Evolutionary conservation across 2,888 invertebrate genomes (phyloP), one percentile per base, ranked within the genome.

Genomic region (Agrilus biguttatus): DNA sequence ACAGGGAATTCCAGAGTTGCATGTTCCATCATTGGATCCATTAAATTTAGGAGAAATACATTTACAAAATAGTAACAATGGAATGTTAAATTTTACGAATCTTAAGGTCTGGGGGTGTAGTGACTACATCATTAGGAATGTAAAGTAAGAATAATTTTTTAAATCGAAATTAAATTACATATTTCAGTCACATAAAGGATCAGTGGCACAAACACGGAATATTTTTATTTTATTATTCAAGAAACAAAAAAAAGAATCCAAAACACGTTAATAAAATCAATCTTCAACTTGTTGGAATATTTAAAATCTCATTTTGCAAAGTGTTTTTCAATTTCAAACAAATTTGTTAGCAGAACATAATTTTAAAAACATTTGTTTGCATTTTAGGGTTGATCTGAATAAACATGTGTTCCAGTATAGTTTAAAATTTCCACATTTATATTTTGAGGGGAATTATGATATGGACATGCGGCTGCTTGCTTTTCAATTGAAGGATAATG

Each of bases 391-490:
- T 4, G 73, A 80, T 53, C 55, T 77, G 36, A 68, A 71, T 33
- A 76, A 75, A 50, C 74, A 78, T 50, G 63, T 68, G 47, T 78
- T 80, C 54, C 72, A 74, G 48, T 78, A 78, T 60, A 74, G 73
- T 54, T 64, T 76, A 36, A 57, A 68, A 37, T 66, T 80, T 34
- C 76, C 76, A 1, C 66, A 64, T 44, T 55, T 81, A 41, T 70
- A 70, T 46, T 78, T 80, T 54, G 66, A 67, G 40, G 79, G 80
- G 14, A 76, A 80, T 53, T 81, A 80, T 63, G 74, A 76, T 59
- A 78, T 81, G 65, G 75, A 80, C 55, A 77, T 80, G 53, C 73
- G 76, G 44, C 69, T 81, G 8, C 57, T 81, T 34, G 61, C 80
- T 36, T 62, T 80, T 28, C 68, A 73, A 51, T 67, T 80, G 13